Conservation (phyloP, 1,140 invertebrate species). For the Hormaphis cornu region DNA sequence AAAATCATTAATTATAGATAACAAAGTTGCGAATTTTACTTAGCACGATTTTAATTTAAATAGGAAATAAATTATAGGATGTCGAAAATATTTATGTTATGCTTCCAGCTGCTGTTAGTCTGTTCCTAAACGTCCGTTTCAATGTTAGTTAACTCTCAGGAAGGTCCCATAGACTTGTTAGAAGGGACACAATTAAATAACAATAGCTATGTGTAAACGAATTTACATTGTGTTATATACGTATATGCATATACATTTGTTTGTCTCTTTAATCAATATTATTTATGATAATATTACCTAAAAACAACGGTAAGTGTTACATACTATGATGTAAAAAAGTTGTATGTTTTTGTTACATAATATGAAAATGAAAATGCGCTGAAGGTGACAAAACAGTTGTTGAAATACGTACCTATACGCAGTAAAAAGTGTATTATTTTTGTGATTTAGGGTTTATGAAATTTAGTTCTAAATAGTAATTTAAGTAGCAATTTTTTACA, state of each 20-base stretch:
- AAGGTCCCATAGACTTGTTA: constrained; percentile 16
- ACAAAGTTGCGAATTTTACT: not conserved
- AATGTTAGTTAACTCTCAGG: not conserved
- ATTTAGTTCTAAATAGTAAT: too few relatives aligned
- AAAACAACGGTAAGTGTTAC: not conserved
- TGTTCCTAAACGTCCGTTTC: constrained; percentile 27
- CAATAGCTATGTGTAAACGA: not conserved
- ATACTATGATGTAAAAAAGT: too few relatives aligned
- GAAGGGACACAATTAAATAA: constrained; percentile 10
- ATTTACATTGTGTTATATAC: not conserved
- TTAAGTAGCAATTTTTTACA: too few relatives aligned
- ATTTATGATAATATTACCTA: not conserved
- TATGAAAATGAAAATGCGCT: too few relatives aligned
- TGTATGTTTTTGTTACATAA: too few relatives aligned
- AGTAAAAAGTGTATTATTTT: too few relatives aligned
- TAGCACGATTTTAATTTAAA: constrained; percentile 7
- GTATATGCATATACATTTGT: too few relatives aligned
- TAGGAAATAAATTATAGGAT: constrained; percentile 30
- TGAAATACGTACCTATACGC: too few relatives aligned
- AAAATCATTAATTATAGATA: not conserved
- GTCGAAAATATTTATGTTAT: constrained; percentile 19
- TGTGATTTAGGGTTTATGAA: too few relatives aligned
- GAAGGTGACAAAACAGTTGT: too few relatives aligned
- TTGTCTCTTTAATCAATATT: not conserved
- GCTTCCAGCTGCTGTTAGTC: constrained; percentile 3